Percentiles rank a stretch among this genome's conserved stretches.
Evolutionary conservation across 1,140 invertebrate species (phyloP).

Genomic region (Drosophila aff.): DNA sequence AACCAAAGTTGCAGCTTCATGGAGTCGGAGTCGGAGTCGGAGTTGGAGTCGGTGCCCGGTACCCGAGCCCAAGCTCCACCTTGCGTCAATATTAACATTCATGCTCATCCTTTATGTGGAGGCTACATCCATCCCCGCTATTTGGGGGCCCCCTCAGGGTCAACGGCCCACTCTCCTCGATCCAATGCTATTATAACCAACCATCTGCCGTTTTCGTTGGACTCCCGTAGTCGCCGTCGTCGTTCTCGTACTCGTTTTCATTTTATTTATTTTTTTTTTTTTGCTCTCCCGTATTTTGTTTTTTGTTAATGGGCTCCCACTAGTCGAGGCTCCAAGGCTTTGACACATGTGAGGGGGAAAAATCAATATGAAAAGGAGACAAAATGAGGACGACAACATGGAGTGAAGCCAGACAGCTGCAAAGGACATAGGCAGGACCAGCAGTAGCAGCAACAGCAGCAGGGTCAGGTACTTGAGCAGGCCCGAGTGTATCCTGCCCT

Average conservation of each 20-base stretch:
- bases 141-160: conserved; percentile 47
- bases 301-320: conserved; percentile 46
- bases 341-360: conserved; percentile 28
- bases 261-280: conserved; percentile 4
- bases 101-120: conserved; percentile 70
- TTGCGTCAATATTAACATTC: conserved; percentile 77
- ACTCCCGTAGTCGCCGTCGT: conserved; percentile 7
- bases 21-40: neutral
- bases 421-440: conserved; percentile 41
- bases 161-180: conserved; percentile 61
- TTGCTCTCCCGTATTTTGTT: conserved; percentile 6
- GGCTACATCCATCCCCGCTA: conserved; percentile 9
- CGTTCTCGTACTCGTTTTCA: conserved; percentile 9
- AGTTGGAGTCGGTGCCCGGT: neutral
- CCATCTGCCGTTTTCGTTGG: conserved; percentile 62
- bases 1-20: conserved; percentile 44
- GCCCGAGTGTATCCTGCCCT: conserved; percentile 37
- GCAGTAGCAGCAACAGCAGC: conserved; percentile 2
- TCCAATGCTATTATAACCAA: conserved; percentile 70
- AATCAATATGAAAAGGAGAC: conserved; percentile 62
- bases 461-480: conserved; percentile 55
- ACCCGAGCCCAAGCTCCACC: conserved; percentile 49
- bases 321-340: conserved; percentile 36
- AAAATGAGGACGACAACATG: conserved; percentile 19
- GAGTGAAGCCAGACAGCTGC: conserved; percentile 38